Percentiles rank a stretch among this genome's conserved stretches.
Evolutionary conservation across 2,113 vertebrate genomes (phyloP).

Genomic region (Falcunculus frontatus): DNA sequence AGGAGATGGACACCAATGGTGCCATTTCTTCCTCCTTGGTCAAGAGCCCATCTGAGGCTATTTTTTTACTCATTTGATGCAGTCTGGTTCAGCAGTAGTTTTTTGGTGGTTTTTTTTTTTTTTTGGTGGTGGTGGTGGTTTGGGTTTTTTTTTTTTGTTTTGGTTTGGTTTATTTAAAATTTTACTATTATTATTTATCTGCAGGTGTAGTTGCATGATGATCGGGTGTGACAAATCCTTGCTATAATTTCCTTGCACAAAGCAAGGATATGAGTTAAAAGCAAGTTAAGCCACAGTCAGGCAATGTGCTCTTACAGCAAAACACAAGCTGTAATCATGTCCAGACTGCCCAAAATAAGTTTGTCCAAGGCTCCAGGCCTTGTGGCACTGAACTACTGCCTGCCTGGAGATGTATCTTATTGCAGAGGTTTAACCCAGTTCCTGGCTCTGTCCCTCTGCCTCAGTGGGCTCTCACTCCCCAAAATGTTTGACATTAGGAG

Average conservation of each 20-base stretch:
- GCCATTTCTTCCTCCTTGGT: not conserved
- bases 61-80: not conserved
- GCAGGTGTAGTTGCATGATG: not conserved
- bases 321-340: not conserved
- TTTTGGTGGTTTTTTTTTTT: not conserved
- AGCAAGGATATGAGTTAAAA: not conserved
- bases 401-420: not conserved
- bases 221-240: not conserved
- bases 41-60: not conserved
- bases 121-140: not conserved
- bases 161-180: not conserved
- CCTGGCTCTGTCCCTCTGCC: not conserved
- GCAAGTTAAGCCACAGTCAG: not conserved
- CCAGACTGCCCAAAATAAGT: not conserved
- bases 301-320: not conserved
- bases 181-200: not conserved
- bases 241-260: not conserved
- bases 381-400: not conserved
- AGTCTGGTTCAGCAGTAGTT: not conserved
- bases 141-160: not conserved
- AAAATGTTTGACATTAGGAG: not conserved
- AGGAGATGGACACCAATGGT: not conserved
- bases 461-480: rapidly evolving
- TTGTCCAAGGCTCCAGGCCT: not conserved
- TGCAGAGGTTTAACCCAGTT: not conserved